A percentile compares a stretch with the other conserved stretches of the same genome.
phyloP scores from a whole-genome alignment of 2,113 vertebrate species.

The Aphelocoma coerulescens region DNA sequence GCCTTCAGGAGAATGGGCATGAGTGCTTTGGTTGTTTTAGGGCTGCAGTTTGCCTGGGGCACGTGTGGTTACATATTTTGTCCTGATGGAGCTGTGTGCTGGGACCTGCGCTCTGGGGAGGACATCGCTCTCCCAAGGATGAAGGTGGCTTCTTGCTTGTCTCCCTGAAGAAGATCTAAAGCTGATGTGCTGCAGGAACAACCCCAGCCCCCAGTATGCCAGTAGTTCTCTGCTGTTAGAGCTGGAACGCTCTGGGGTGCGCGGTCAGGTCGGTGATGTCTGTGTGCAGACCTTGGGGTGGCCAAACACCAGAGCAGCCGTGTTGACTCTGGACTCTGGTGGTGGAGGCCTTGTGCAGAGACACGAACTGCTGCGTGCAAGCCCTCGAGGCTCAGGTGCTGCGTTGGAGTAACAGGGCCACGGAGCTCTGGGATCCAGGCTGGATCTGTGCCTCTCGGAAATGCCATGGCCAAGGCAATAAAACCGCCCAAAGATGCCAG shows the following conservation, averaged over 20 bases:
- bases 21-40: background rate
- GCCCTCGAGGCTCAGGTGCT: background rate
- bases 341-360: background rate
- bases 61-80: rapidly evolving
- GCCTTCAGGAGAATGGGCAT: background rate
- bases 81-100: background rate
- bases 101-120: background rate
- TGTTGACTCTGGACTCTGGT: background rate
- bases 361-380: background rate
- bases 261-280: background rate
- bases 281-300: rapidly evolving
- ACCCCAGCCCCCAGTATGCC: background rate
- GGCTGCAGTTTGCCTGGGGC: background rate
- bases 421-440: background rate
- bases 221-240: background rate
- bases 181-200: background rate
- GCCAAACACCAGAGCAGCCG: background rate
- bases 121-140: background rate
- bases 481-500: slow-evolving; percentile 6
- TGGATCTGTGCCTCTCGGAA: background rate
- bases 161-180: rapidly evolving
- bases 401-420: background rate
- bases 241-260: background rate
- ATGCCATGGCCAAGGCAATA: background rate
- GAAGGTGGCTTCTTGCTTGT: slow-evolving; percentile 12